phyloP scores from a whole-genome alignment of 2,113 vertebrate species.

The Amblyornis subalaris region DNA sequence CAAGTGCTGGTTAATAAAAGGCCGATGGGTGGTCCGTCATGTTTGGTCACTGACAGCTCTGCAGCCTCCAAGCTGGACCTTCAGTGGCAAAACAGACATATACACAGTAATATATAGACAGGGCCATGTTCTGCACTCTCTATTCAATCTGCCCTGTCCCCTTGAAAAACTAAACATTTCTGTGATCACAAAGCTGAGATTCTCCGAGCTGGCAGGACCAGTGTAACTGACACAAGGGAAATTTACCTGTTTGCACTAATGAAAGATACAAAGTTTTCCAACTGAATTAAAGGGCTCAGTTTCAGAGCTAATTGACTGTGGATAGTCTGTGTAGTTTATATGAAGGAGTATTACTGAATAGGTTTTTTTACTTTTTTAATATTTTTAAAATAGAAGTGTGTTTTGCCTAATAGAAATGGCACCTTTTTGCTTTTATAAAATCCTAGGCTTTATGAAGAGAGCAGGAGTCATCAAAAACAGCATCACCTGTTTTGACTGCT shows the following conservation, averaged over 20 bases:
- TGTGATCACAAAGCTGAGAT: not conserved
- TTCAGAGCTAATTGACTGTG: not conserved
- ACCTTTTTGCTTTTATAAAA: not conserved
- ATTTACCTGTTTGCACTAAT: not conserved
- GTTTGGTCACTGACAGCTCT: slow-evolving; percentile 49
- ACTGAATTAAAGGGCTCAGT: not conserved
- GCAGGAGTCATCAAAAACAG: not conserved
- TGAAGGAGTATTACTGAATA: not conserved
- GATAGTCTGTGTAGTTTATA: not conserved
- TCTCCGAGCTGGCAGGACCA: not conserved
- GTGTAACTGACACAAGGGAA: not conserved
- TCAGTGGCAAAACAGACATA: slow-evolving; percentile 18
- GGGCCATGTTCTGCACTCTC: not conserved
- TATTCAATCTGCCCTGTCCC: not conserved
- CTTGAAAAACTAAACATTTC: not conserved
- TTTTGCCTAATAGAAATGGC: not conserved
- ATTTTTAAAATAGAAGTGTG: not conserved
- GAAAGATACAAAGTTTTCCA: not conserved
- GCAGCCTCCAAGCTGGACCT: slow-evolving; percentile 12
- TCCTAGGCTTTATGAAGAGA: not conserved
- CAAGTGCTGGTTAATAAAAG: slow-evolving; percentile 60
- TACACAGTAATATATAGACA: not conserved
- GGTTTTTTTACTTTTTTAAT: not conserved
- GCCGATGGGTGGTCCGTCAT: slow-evolving; percentile 33
- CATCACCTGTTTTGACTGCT: not conserved